Percentiles rank a stretch among this genome's conserved stretches.
These are phyloP conservation scores for Morphnarchus princeps DNA, from an alignment of 2,113 vertebrate species.

Conservation along the genomic window DNA sequence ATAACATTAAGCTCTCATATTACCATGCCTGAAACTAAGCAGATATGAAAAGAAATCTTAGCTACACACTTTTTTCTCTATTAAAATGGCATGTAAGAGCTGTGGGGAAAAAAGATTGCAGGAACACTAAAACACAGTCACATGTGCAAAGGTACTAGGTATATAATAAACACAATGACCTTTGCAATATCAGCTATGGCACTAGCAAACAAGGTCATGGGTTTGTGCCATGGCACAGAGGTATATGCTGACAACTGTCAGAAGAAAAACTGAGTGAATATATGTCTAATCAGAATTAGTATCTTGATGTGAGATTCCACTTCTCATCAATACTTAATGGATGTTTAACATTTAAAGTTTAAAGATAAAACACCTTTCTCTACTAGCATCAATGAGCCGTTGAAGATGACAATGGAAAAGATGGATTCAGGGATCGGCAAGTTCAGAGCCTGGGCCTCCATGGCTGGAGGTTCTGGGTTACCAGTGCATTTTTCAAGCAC, in stretches of 20 bases:
- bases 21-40: background rate
- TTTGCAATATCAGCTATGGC: background rate
- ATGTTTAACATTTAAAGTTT: background rate
- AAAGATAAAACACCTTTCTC: background rate
- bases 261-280: background rate
- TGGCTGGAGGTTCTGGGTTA: background rate
- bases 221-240: background rate
- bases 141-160: accelerated
- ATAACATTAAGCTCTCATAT: background rate
- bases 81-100: background rate
- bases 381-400: background rate
- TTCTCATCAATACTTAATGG: background rate
- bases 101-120: background rate
- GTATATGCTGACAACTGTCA: background rate
- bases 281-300: background rate
- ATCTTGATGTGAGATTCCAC: background rate
- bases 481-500: background rate
- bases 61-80: background rate
- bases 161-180: background rate
- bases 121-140: background rate
- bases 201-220: background rate
- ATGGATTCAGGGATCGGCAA: background rate
- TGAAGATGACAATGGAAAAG: background rate
- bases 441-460: background rate
- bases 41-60: background rate